phyloP scores from a whole-genome alignment of 2,113 vertebrate genomes.

The Phaethon lepturus region DNA sequence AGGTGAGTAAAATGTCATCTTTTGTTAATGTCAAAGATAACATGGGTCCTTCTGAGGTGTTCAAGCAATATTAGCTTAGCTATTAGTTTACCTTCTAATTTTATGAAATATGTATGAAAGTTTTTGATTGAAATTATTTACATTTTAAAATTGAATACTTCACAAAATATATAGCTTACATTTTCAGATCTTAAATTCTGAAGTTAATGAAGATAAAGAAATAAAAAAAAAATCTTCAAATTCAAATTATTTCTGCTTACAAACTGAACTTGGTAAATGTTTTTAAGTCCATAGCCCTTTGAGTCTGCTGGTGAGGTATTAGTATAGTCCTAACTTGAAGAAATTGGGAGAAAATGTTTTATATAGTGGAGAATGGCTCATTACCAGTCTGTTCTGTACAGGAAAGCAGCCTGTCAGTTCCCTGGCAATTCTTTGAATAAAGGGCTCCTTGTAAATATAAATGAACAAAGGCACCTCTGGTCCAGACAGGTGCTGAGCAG shows the following conservation, averaged over 20 bases:
- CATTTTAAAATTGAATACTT: not conserved
- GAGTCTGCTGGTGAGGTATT: not conserved
- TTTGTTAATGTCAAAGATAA: not conserved
- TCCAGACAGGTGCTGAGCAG: not conserved
- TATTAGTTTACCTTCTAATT: not conserved
- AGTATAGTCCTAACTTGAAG: not conserved
- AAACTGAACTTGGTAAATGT: not conserved
- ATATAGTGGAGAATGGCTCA: not conserved
- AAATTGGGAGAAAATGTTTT: not conserved
- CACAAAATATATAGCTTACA: not conserved
- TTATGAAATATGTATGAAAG: not conserved
- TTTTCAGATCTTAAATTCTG: not conserved
- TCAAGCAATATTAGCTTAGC: not conserved
- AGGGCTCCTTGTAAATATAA: not conserved
- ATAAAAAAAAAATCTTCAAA: not conserved
- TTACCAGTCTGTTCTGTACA: not conserved
- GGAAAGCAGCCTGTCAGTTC: not conserved
- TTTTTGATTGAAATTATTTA: not conserved
- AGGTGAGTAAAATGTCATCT: slow-evolving; percentile 34
- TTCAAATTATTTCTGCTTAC: not conserved
- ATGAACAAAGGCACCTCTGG: not conserved
- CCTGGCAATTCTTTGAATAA: not conserved
- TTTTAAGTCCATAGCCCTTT: not conserved
- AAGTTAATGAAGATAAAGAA: not conserved
- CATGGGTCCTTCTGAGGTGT: not conserved